These are phyloP conservation scores for Lateolabrax maculatus DNA, from an alignment of 2,797 vertebrate species.

Conservation along the genomic window DNA sequence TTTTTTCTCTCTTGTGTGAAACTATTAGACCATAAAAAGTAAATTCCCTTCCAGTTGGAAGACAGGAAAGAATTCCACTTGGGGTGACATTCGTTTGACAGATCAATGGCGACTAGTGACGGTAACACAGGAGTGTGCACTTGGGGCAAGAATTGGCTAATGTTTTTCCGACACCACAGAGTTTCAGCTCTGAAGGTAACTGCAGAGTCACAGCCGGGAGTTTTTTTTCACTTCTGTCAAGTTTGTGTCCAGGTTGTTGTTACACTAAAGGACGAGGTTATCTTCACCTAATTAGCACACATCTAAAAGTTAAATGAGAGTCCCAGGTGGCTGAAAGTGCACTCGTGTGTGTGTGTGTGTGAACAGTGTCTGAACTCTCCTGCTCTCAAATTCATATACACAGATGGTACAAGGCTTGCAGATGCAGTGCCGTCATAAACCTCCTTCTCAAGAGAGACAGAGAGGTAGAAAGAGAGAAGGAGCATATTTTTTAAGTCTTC, in stretches of 20 bases:
- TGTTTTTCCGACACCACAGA: conserved; percentile 23
- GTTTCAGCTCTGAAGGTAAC: conserved; percentile 45
- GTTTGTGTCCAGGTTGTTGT: conserved; percentile 60
- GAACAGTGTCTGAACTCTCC: conserved; percentile 63
- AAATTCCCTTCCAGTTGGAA: conserved; percentile 15
- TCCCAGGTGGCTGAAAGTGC: conserved; percentile 76
- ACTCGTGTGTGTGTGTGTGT: conserved; percentile 14
- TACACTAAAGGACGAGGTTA: conserved; percentile 67
- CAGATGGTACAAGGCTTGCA: conserved; percentile 80
- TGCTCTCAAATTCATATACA: conserved; percentile 63
- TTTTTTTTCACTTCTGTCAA: conserved; percentile 39
- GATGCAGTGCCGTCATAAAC: conserved; percentile 68
- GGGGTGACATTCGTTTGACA: conserved; percentile 44
- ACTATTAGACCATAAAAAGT: conserved; percentile 36
- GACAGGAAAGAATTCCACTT: conserved; percentile 22
- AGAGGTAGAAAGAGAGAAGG: conserved; percentile 21
- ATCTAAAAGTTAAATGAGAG: conserved; percentile 85
- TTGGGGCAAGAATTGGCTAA: conserved; percentile 22
- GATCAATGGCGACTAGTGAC: conserved; percentile 30
- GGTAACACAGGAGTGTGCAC: conserved; percentile 21
- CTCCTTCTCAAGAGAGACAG: conserved; percentile 50
- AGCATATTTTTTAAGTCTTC: conserved; percentile 44
- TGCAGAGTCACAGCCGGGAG: conserved; percentile 40
- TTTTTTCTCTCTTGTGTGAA: conserved; percentile 28
- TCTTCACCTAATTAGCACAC: conserved; percentile 76